phyloP scores from a whole-genome alignment of 2,113 vertebrate species.

The Dasyprocta punctata region DNA sequence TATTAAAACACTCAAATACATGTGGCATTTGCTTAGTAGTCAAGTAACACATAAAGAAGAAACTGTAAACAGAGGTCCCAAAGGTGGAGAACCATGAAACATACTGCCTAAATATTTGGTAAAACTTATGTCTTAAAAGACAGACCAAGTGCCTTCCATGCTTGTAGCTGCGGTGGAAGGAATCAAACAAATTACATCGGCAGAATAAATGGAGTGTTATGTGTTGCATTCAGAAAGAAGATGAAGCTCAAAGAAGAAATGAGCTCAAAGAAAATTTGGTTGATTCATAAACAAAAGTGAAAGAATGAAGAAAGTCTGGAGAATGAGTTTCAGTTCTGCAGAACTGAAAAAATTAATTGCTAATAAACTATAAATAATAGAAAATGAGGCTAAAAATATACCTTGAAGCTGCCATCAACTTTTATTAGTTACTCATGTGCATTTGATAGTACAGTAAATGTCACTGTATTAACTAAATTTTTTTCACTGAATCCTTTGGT shows the following conservation, averaged over 20 bases:
- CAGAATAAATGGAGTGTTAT: neutral
- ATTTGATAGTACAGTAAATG: neutral
- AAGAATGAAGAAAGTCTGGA: neutral
- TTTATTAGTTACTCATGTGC: neutral
- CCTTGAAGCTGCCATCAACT: neutral
- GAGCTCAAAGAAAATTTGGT: neutral
- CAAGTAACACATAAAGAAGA: neutral
- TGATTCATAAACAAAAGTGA: neutral
- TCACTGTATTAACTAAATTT: neutral
- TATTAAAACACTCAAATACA: neutral
- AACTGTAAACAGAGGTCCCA: neutral
- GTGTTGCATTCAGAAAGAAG: neutral
- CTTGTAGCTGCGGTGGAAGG: neutral
- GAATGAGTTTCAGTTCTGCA: neutral
- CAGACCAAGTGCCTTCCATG: neutral
- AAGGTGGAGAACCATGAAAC: neutral
- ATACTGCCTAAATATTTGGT: neutral
- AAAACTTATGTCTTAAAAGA: neutral
- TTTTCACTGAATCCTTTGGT: neutral
- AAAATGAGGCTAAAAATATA: constrained; percentile 4
- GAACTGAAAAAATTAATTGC: neutral
- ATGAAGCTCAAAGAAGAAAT: no score
- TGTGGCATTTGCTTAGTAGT: neutral
- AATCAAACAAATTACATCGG: neutral
- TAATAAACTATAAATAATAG: neutral